Conservation (phyloP, 2,797 vertebrate genomes). For the Myioborus melanocephalus region DNA sequence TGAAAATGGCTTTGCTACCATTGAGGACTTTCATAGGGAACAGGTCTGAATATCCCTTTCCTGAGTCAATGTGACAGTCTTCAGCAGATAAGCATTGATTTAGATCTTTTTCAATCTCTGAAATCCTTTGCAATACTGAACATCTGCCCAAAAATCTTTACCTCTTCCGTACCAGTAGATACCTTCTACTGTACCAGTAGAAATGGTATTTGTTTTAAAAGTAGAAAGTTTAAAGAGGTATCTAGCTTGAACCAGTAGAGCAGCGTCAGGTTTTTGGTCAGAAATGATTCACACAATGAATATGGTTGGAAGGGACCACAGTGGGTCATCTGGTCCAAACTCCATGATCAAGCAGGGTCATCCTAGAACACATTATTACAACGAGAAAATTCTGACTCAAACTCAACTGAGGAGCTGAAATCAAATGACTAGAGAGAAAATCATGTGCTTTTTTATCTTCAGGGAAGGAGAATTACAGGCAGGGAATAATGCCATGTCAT, state of each 20-base stretch:
- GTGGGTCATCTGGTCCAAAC: not conserved
- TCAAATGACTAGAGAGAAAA: not conserved
- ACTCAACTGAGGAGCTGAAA: not conserved
- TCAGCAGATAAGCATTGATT: not conserved
- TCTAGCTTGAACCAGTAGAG: not conserved
- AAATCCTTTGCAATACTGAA: not conserved
- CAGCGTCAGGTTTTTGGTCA: not conserved
- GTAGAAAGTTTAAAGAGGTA: not conserved
- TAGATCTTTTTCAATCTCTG: not conserved
- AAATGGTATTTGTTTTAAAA: not conserved
- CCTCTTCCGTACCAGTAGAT: not conserved
- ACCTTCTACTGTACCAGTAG: not conserved
- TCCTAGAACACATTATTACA: not conserved
- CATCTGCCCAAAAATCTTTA: not conserved
- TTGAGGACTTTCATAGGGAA: not conserved
- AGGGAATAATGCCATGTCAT: not conserved
- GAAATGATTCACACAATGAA: not conserved
- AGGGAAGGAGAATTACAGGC: not conserved
- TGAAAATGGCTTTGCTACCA: not conserved
- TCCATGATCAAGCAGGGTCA: not conserved
- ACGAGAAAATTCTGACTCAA: not conserved
- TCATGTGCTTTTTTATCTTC: not conserved
- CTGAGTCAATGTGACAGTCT: not conserved
- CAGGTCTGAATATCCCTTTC: not conserved
- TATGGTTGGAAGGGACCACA: not conserved